Conservation (phyloP, 2,113 vertebrate species). For the Paralichthys olivaceus region DNA sequence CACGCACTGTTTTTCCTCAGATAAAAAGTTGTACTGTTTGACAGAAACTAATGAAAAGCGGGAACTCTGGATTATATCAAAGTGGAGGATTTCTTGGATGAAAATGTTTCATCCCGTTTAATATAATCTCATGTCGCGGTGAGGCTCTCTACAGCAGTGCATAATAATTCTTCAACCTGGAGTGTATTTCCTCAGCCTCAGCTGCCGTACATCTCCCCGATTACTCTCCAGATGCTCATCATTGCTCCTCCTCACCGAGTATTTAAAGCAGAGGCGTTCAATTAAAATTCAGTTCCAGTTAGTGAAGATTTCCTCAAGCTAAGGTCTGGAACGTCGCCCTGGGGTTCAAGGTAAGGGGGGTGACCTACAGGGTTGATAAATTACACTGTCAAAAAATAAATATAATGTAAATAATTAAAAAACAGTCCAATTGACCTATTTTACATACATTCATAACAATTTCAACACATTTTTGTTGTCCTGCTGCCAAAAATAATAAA, state of each 20-base stretch:
- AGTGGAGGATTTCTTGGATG: slow-evolving; percentile 2
- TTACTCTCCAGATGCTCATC: slow-evolving; percentile 20
- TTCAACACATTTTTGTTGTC: no score
- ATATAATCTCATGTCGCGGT: background rate
- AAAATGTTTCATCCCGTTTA: background rate
- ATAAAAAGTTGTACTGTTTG: background rate
- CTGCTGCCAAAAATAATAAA: no score
- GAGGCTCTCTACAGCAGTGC: background rate
- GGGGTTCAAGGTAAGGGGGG: background rate
- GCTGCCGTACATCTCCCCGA: slow-evolving; percentile 5
- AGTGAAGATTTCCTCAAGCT: background rate
- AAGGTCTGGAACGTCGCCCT: background rate
- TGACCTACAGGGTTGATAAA: background rate
- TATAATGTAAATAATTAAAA: no score
- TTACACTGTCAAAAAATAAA: background rate
- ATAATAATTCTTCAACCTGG: background rate
- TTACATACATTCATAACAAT: no score
- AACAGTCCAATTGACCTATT: no score
- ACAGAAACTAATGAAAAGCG: background rate
- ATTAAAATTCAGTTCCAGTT: background rate
- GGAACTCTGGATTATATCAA: background rate
- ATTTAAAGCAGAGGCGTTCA: background rate
- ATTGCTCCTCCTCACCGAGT: background rate
- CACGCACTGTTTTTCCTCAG: background rate
- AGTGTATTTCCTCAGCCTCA: slow-evolving; percentile 2